Conservation (phyloP, 2,888 invertebrate species). For the Tuta absoluta region DNA sequence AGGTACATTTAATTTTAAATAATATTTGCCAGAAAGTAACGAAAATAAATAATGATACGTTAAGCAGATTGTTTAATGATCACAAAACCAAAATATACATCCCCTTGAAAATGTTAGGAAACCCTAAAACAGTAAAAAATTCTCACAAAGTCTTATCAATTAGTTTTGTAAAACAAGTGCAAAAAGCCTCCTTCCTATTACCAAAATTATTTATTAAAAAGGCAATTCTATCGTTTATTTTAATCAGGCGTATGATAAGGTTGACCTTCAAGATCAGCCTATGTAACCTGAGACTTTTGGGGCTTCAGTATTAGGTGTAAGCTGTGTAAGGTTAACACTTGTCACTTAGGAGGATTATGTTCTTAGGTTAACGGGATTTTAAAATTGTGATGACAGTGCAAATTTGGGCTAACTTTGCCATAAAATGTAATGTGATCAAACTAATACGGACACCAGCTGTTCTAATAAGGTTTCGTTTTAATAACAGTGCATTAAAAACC, state of each 20-base stretch:
- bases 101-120: too few species aligned
- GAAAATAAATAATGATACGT: too few species aligned
- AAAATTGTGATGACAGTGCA: neutral
- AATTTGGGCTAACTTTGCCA: neutral
- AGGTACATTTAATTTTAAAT: too few species aligned
- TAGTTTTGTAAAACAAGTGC: neutral
- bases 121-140: too few species aligned
- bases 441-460: neutral
- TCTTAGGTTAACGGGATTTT: neutral
- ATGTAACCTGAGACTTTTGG: constrained; percentile 12
- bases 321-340: constrained; percentile 21
- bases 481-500: too few species aligned
- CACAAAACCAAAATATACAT: too few species aligned
- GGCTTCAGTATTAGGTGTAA: constrained; percentile 9
- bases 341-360: neutral
- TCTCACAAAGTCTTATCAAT: too few species aligned
- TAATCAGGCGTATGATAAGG: constrained; percentile 1
- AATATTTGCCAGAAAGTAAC: too few species aligned
- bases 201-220: neutral
- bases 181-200: neutral
- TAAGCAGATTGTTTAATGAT: too few species aligned
- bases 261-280: constrained; percentile 4
- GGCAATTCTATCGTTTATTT: neutral
- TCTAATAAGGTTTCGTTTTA: too few species aligned
- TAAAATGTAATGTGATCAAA: neutral